Conservation (phyloP, 2,888 invertebrate genomes). For the Xanthia togata region DNA sequence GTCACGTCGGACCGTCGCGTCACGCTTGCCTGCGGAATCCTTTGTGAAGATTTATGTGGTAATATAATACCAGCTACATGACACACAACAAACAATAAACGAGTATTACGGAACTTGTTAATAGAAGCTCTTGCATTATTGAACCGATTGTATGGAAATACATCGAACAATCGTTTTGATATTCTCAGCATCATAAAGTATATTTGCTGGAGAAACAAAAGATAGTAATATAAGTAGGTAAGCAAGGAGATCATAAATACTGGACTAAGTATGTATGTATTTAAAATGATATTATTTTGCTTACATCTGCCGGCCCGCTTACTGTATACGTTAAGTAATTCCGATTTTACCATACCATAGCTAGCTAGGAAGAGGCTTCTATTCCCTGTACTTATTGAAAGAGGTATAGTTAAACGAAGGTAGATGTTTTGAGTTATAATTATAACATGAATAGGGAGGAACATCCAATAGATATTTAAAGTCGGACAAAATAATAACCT, state of each 20-base stretch:
- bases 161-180: slow-evolving; percentile 64
- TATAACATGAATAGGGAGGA: slow-evolving; percentile 8
- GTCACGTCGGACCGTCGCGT: too few species aligned
- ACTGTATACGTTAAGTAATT: not conserved
- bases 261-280: slow-evolving; percentile 45
- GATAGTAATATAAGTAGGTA: slow-evolving; percentile 60
- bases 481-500: not conserved
- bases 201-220: slow-evolving; percentile 63
- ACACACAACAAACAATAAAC: slow-evolving; percentile 61
- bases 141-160: slow-evolving; percentile 70
- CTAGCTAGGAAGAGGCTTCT: not conserved
- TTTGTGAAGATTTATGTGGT: slow-evolving; percentile 41
- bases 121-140: slow-evolving; percentile 69
- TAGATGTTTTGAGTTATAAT: not conserved
- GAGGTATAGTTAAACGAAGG: not conserved
- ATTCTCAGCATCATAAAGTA: slow-evolving; percentile 64
- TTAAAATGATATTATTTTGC: slow-evolving; percentile 52
- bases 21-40: too few species aligned
- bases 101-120: slow-evolving; percentile 65
- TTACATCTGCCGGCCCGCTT: slow-evolving; percentile 35
- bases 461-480: not conserved
- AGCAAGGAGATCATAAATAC: slow-evolving; percentile 57
- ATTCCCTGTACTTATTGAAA: not conserved
- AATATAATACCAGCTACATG: slow-evolving; percentile 47
- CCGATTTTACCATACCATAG: not conserved